Evolutionary conservation across 1,140 invertebrate genomes (phyloP), one percentile per base, ranked within the genome.

Genomic region (Acyrthosiphon pisum): DNA sequence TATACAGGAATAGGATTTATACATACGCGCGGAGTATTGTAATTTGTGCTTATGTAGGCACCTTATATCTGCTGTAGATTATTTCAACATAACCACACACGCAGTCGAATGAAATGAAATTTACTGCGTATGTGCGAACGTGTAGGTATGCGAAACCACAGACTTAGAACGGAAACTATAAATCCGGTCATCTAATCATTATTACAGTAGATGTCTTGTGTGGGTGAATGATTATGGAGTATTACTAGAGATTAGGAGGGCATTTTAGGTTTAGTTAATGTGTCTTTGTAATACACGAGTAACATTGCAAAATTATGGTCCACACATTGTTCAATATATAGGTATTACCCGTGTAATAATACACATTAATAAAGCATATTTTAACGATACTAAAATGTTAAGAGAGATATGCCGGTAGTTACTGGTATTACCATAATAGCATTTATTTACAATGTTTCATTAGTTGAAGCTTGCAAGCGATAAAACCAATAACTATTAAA

Each of bases 161-260:
- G 37, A 44, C 41, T 46, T 44, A 44, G 23, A 46, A 86, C 83
- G 11, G 37, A 14, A 44, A 86, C 83, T 44, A 86, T 76, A 44
- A 86, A 86, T 86, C 83, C 83, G 83, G 83, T 86, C 83, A 86
- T 86, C 83, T 44, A 44, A 86, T 86, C 83, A 86, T 86, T 86
- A 44, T 86, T 86, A 46, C 83, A 44, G 83, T 86, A 86, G 37
- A 86, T 41, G 83, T 86, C 41, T 41, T 26, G 41, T 23, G 83
- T 14, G 41, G 83, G 23, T 44, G 83, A 86, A 86, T 44, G 83
- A 86, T 86, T 30, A 86, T 44, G 41, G 83, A 44, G 83, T 18
- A 44, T 86, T 86, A 44, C 35, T 86, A 14, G 41, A 86, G 83
- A 86, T 86, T 86, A 86, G 9, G 41, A 11, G 41, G 11, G 41